These are phyloP conservation scores for Callimorpha dominula DNA, from an alignment of 2,888 invertebrate genomes.

Conservation along the genomic window DNA sequence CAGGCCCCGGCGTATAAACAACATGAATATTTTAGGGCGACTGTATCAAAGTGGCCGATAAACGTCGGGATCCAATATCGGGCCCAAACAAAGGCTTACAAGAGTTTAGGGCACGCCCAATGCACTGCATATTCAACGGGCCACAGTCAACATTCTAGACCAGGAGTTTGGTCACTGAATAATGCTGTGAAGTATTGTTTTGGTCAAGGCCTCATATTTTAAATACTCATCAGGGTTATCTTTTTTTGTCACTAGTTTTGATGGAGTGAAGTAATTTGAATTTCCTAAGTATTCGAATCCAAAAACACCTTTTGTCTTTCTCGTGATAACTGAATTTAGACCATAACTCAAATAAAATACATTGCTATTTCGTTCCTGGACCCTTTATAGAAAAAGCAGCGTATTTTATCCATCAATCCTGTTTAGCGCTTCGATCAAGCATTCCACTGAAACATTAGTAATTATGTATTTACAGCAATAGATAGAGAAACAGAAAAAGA, in stretches of 20 bases:
- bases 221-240: background rate
- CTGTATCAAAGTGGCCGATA: constrained; percentile 76
- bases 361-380: too few species aligned
- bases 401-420: too few species aligned
- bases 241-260: background rate
- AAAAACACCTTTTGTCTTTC: too few species aligned
- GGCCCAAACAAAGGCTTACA: constrained; percentile 84
- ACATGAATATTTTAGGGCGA: constrained; percentile 66
- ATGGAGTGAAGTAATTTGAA: too few species aligned
- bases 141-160: constrained; percentile 67
- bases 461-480: too few species aligned
- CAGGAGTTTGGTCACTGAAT: constrained; percentile 35
- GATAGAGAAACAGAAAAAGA: too few species aligned
- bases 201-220: background rate
- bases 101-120: constrained; percentile 83
- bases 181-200: background rate
- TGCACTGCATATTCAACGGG: constrained; percentile 83
- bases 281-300: too few species aligned
- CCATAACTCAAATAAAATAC: too few species aligned
- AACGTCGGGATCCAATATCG: constrained; percentile 81
- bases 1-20: constrained; percentile 55
- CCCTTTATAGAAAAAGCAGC: too few species aligned
- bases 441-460: too few species aligned
- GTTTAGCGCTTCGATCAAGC: too few species aligned
- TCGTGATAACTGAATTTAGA: too few species aligned